phyloP scores from a whole-genome alignment of 2,797 vertebrate species.

The Crax fasciolata region DNA sequence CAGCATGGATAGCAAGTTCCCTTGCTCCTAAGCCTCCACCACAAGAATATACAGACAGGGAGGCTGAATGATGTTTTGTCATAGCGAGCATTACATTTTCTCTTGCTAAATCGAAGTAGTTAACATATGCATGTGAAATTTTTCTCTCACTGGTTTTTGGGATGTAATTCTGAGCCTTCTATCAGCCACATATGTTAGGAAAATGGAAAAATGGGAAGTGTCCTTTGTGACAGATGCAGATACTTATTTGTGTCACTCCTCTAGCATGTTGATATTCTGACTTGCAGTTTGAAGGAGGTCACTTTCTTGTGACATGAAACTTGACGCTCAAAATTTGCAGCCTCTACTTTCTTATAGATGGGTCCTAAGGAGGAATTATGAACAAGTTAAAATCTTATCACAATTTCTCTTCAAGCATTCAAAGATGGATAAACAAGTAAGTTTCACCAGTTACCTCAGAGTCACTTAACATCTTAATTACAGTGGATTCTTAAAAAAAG shows the following conservation, averaged over 20 bases:
- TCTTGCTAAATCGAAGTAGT: neutral
- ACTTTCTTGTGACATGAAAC: neutral
- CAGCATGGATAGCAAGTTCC: neutral
- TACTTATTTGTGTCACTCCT: neutral
- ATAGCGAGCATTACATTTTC: neutral
- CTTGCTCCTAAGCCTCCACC: neutral
- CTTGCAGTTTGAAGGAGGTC: neutral
- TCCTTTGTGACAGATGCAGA: neutral
- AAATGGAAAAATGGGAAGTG: neutral
- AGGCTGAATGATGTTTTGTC: neutral
- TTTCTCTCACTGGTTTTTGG: neutral
- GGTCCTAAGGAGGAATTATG: neutral
- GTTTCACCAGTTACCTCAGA: neutral
- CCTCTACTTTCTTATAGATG: neutral
- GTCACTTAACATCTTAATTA: neutral
- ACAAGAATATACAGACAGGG: neutral
- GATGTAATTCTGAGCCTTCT: neutral
- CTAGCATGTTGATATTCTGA: neutral
- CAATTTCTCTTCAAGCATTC: neutral
- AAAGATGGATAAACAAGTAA: neutral
- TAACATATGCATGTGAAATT: neutral
- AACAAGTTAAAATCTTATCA: neutral
- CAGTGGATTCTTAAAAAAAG: neutral
- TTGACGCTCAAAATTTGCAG: neutral
- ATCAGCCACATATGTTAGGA: neutral